These are phyloP conservation scores for Limanda limanda DNA, from an alignment of 2,113 vertebrate genomes.

Conservation along the genomic window DNA sequence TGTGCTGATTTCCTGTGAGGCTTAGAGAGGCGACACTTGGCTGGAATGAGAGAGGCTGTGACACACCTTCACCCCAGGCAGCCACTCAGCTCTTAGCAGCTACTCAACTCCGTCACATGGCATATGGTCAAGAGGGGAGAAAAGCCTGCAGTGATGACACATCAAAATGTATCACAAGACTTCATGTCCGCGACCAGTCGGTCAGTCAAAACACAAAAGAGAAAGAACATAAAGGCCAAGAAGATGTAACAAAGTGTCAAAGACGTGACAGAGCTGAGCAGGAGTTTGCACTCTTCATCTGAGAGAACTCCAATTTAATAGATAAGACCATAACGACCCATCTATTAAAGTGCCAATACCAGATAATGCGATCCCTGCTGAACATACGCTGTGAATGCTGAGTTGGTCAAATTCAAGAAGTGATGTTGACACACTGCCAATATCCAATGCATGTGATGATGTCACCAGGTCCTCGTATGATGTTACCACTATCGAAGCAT, in stretches of 20 bases:
- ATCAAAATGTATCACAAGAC: slow-evolving; percentile 20
- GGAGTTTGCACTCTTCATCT: too few relatives aligned
- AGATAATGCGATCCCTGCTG: too few relatives aligned
- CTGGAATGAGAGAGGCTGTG: slow-evolving; percentile 21
- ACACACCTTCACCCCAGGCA: slow-evolving; percentile 33
- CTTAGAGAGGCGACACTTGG: slow-evolving; percentile 21
- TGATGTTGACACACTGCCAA: too few relatives aligned
- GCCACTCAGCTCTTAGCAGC: slow-evolving; percentile 48
- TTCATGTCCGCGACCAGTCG: slow-evolving; percentile 13
- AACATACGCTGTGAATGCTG: too few relatives aligned
- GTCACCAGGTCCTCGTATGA: too few relatives aligned
- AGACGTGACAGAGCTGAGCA: neutral
- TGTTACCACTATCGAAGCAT: too few relatives aligned
- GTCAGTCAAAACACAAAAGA: slow-evolving; percentile 7
- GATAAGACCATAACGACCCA: too few relatives aligned
- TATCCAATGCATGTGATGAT: too few relatives aligned
- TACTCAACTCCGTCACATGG: slow-evolving; percentile 47
- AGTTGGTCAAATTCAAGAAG: too few relatives aligned
- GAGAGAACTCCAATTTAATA: too few relatives aligned
- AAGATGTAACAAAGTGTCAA: slow-evolving; percentile 3
- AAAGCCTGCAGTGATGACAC: slow-evolving; percentile 26
- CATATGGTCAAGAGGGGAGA: slow-evolving; percentile 27
- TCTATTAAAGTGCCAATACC: too few relatives aligned
- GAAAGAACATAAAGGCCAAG: neutral
- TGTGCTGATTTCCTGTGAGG: slow-evolving; percentile 33